These are phyloP conservation scores for Manis crassicaudata DNA, from an alignment of 2,797 vertebrate species.

Conservation along the genomic window DNA sequence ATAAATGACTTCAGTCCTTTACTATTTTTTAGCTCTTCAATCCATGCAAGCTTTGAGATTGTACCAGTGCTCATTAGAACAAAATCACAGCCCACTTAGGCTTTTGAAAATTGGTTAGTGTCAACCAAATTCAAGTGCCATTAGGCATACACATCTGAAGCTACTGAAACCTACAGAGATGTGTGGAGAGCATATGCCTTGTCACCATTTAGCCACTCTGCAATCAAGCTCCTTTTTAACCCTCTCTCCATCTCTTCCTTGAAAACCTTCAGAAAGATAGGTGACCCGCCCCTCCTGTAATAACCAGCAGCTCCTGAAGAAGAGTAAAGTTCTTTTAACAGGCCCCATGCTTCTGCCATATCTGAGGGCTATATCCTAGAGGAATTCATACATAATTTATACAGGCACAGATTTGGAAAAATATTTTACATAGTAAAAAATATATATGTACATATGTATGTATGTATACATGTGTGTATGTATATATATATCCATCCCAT, in stretches of 20 bases:
- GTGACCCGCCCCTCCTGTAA: not conserved
- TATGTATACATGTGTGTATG: not conserved
- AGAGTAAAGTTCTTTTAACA: not conserved
- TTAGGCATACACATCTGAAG: slow-evolving; percentile 41
- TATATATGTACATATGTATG: not conserved
- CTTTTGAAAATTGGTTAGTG: slow-evolving; percentile 15
- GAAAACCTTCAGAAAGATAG: not conserved
- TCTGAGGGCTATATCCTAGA: not conserved
- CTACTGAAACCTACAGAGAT: not conserved
- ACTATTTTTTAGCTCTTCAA: slow-evolving; percentile 31
- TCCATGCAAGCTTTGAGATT: slow-evolving; percentile 41
- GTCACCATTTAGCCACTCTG: not conserved
- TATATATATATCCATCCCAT: not conserved
- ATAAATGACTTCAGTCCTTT: not conserved
- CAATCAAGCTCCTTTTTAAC: not conserved
- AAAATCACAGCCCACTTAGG: not conserved
- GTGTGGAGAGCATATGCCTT: not conserved
- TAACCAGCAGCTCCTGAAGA: not conserved
- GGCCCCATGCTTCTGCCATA: not conserved
- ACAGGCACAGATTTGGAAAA: slow-evolving; percentile 8
- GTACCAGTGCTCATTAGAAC: not conserved
- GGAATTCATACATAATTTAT: not conserved
- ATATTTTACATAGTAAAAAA: not conserved
- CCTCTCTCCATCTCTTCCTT: not conserved
- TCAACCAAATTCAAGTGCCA: not conserved